Conservation (phyloP, 2,113 vertebrate species). For the Sinocyclocheilus maitianheensis region DNA sequence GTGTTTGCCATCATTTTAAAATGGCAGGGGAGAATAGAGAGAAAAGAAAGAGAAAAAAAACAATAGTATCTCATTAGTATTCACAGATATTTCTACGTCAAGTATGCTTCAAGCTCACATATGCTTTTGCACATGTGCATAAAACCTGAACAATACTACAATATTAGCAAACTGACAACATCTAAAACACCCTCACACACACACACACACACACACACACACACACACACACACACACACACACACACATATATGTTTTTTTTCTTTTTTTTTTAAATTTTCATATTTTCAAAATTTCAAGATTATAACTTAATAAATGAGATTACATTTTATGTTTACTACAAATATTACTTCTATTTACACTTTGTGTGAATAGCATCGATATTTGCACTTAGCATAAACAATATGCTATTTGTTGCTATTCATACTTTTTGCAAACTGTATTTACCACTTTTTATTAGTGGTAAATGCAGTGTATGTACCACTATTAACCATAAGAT, state of each 20-base stretch:
- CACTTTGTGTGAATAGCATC: neutral
- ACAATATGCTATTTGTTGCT: neutral
- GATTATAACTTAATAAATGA: neutral
- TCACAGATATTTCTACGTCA: neutral
- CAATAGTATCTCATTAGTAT: neutral
- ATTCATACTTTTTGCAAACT: neutral
- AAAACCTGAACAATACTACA: neutral
- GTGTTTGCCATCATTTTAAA: conserved; percentile 4
- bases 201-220: too few species aligned
- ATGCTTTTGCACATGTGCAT: neutral
- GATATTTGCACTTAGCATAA: neutral
- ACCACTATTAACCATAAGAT: neutral
- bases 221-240: too few species aligned
- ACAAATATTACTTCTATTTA: neutral
- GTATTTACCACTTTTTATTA: neutral
- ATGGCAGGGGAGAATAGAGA: conserved; percentile 3
- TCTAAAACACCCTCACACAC: neutral
- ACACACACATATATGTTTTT: too few species aligned
- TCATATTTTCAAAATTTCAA: neutral
- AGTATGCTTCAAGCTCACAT: neutral
- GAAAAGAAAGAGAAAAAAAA: neutral
- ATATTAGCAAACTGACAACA: neutral
- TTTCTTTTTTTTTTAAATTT: too few species aligned
- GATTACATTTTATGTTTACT: neutral
- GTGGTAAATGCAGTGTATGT: neutral